phyloP scores from a whole-genome alignment of 2,888 invertebrate species.

The Electrophaes corylata region DNA sequence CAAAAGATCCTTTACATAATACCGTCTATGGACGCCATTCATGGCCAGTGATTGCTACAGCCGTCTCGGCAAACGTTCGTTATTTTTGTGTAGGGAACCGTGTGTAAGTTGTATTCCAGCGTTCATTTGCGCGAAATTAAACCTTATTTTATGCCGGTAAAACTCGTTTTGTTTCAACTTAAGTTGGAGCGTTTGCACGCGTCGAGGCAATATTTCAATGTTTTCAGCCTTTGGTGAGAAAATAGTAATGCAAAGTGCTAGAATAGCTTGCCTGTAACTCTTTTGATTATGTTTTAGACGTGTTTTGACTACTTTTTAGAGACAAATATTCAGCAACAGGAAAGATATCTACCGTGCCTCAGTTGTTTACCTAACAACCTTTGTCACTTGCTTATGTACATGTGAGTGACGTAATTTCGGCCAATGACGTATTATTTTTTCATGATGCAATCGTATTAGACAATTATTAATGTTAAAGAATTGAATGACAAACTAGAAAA shows the following conservation, averaged over 20 bases:
- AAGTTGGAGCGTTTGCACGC: conserved; percentile 43
- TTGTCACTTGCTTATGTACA: no score
- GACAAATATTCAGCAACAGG: no score
- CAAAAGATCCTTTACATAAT: conserved; percentile 77
- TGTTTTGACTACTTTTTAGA: not conserved
- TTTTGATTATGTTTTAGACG: not conserved
- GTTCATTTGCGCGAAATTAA: conserved; percentile 48
- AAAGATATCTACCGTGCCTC: no score
- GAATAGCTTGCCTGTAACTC: not conserved
- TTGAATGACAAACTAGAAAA: no score
- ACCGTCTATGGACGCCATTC: conserved; percentile 71
- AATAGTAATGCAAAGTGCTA: conserved; percentile 32
- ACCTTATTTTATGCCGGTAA: conserved; percentile 42
- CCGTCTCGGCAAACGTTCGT: conserved; percentile 69
- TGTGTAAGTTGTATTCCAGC: conserved; percentile 66
- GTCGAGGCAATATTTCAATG: conserved; percentile 56
- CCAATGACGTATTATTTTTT: no score
- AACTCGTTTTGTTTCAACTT: conserved; percentile 30
- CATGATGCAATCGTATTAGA: no score
- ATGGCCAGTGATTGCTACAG: conserved; percentile 70
- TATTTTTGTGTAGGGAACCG: conserved; percentile 84
- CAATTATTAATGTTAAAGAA: no score
- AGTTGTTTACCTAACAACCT: no score
- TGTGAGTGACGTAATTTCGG: no score
- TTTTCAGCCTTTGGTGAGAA: conserved; percentile 53